Conservation (phyloP, 2,797 vertebrate species). For the Pangasius macronema region DNA sequence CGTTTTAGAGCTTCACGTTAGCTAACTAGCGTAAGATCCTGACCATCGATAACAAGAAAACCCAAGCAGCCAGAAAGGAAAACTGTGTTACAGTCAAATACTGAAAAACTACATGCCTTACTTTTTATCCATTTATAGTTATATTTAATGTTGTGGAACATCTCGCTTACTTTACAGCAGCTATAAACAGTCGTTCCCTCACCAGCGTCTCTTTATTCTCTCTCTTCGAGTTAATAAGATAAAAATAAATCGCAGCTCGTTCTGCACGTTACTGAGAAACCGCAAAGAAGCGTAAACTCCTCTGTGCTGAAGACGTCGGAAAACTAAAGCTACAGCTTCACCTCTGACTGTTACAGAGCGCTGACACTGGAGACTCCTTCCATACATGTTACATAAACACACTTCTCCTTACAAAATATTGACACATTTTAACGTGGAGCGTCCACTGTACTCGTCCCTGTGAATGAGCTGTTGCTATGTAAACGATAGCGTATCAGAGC, state of each 20-base stretch:
- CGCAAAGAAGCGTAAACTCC: too few species aligned
- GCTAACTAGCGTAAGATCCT: background rate
- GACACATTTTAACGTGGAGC: too few species aligned
- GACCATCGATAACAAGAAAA: background rate
- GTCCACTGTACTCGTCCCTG: too few species aligned
- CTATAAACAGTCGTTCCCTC: background rate
- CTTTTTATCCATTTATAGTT: background rate
- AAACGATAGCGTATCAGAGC: background rate
- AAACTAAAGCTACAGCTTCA: too few species aligned
- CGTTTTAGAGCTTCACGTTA: background rate
- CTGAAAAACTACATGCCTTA: background rate
- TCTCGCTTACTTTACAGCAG: background rate
- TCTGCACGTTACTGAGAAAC: background rate
- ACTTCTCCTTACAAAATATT: too few species aligned
- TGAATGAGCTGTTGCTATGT: background rate
- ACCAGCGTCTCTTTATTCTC: background rate
- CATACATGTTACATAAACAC: too few species aligned
- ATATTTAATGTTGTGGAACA: background rate
- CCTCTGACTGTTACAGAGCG: too few species aligned
- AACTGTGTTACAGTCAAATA: background rate
- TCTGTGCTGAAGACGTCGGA: too few species aligned
- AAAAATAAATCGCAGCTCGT: background rate
- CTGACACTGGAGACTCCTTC: too few species aligned
- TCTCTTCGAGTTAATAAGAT: background rate
- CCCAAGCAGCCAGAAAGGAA: background rate